Conservation (phyloP, 2,113 vertebrate genomes). For the Elgaria multicarinata region DNA sequence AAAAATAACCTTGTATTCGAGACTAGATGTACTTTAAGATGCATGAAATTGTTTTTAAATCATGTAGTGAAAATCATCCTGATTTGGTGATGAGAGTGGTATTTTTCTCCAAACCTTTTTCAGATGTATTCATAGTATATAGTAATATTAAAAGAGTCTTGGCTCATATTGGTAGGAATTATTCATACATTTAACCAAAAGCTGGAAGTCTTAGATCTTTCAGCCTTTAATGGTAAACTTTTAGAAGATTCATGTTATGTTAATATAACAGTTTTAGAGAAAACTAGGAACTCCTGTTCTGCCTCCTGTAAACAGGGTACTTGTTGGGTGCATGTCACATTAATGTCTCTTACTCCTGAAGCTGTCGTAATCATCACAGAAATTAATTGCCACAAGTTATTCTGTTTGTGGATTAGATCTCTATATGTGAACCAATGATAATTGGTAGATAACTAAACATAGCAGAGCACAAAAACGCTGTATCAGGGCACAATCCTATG, state of each 20-base stretch:
- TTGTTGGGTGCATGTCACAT: rapidly evolving
- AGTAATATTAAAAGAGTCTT: neutral
- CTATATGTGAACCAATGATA: neutral
- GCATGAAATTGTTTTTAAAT: neutral
- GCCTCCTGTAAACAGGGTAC: neutral
- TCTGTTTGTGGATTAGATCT: neutral
- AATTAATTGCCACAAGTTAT: neutral
- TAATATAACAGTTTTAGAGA: neutral
- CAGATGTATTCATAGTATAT: neutral
- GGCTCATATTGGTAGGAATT: constrained; percentile 8
- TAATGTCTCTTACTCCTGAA: neutral
- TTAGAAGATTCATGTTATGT: neutral
- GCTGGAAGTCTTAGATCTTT: constrained; percentile 23
- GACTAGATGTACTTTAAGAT: neutral
- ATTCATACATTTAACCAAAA: neutral
- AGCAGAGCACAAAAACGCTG: neutral
- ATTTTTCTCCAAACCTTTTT: neutral
- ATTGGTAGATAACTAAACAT: neutral
- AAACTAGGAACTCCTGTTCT: neutral
- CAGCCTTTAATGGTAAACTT: neutral
- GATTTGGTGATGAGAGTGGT: neutral
- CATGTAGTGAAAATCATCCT: neutral
- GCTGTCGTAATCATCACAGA: neutral
- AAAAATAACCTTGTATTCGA: constrained; percentile 12
- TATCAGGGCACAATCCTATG: too few species aligned